Evolutionary conservation across 1,140 invertebrate species (phyloP).

Genomic region (Brachionus koreanus): DNA sequence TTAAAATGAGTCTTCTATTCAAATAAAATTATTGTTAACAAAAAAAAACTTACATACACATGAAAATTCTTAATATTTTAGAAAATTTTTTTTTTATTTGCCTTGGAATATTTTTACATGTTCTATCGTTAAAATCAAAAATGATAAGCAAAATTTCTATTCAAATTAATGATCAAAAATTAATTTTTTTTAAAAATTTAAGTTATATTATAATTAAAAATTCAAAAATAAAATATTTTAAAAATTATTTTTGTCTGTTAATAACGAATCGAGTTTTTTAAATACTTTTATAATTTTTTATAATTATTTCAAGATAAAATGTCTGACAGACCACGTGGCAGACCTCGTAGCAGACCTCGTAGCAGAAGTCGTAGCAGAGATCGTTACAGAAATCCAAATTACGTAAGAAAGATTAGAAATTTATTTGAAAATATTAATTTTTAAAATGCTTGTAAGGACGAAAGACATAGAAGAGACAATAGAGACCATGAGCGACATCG

Average conservation of each 20-base stretch:
- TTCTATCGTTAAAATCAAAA: too few relatives aligned
- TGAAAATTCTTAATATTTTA: too few relatives aligned
- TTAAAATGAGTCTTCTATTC: too few relatives aligned
- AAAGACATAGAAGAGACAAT: background rate
- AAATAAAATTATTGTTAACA: too few relatives aligned
- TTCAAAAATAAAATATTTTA: too few relatives aligned
- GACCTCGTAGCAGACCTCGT: background rate
- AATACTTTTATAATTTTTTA: background rate
- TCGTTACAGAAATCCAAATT: background rate
- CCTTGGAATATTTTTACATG: too few relatives aligned
- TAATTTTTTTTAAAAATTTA: too few relatives aligned
- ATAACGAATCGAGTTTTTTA: background rate
- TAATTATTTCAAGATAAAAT: background rate
- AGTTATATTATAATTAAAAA: too few relatives aligned
- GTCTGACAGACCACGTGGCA: conserved; percentile 8
- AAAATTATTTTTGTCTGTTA: background rate
- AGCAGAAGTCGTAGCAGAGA: background rate
- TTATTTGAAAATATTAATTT: background rate
- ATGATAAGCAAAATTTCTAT: too few relatives aligned
- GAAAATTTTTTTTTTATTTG: too few relatives aligned
- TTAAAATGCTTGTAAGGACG: background rate
- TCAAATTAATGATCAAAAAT: too few relatives aligned
- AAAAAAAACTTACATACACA: too few relatives aligned
- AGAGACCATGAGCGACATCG: background rate
- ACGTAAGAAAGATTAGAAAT: background rate